Percentiles rank a stretch among this genome's conserved stretches.
Conservation (phyloP, 2,113 vertebrate species). For the Casuarius casuarius region DNA sequence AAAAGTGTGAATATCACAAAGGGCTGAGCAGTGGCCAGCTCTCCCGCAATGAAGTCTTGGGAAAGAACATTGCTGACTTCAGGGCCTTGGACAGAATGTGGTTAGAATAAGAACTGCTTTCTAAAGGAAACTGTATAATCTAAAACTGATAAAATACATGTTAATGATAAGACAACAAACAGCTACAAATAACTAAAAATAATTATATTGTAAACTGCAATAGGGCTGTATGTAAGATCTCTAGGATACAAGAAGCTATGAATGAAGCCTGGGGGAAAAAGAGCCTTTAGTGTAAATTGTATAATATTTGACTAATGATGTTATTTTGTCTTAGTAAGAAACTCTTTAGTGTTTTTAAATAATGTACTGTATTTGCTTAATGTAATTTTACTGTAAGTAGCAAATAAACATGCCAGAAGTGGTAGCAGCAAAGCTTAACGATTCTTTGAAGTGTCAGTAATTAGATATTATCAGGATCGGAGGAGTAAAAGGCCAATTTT, state of each 20-base stretch:
- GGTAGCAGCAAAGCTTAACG: background rate
- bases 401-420: background rate
- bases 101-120: background rate
- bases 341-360: constrained; percentile 9
- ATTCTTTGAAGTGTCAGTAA: background rate
- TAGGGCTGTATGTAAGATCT: background rate
- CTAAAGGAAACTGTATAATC: background rate
- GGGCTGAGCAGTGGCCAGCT: background rate
- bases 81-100: background rate
- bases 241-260: background rate
- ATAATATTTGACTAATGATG: background rate
- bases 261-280: background rate
- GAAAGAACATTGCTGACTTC: background rate
- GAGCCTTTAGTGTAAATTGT: background rate
- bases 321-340: background rate
- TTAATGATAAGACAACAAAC: background rate
- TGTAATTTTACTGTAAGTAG: background rate
- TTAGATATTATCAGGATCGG: background rate
- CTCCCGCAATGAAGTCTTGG: background rate
- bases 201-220: background rate
- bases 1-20: background rate
- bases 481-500: background rate
- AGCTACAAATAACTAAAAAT: background rate
- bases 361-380: constrained; percentile 7
- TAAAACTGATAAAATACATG: background rate